Evolutionary conservation across 2,888 invertebrate genomes (phyloP).

Genomic region (Apomyelois bistriatella): DNA sequence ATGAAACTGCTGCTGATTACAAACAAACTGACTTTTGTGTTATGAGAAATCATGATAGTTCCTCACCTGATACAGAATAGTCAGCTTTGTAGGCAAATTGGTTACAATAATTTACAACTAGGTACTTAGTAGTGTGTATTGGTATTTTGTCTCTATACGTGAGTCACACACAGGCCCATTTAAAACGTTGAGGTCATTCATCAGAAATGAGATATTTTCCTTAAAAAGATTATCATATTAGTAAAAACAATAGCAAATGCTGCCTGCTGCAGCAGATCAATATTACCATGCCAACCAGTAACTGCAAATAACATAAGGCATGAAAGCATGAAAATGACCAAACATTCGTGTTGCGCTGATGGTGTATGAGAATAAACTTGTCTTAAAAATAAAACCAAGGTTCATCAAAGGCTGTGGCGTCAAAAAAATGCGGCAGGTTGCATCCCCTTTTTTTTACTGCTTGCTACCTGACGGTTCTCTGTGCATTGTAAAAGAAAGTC

Average conservation of each 20-base stretch:
- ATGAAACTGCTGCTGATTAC: conserved; percentile 58
- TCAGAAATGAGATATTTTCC: conserved; percentile 16
- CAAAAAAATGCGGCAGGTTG: not conserved
- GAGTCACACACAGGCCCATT: conserved; percentile 6
- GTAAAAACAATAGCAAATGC: too few species aligned
- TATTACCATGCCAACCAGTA: conserved; percentile 52
- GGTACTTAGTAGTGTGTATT: conserved; percentile 28
- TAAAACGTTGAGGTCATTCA: conserved; percentile 32
- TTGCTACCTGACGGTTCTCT: not conserved
- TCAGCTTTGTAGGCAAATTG: conserved; percentile 24
- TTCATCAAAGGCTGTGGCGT: not conserved
- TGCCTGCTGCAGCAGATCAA: conserved; percentile 35
- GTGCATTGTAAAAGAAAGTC: not conserved
- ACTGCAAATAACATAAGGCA: conserved; percentile 15
- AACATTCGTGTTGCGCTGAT: not conserved
- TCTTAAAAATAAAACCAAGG: not conserved
- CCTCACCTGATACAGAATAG: conserved; percentile 25
- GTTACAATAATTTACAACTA: conserved; percentile 27
- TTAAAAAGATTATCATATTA: not conserved
- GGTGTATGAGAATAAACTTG: not conserved
- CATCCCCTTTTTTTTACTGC: not conserved
- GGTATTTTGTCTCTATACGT: conserved; percentile 31
- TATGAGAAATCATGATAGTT: conserved; percentile 35
- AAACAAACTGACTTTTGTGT: conserved; percentile 46
- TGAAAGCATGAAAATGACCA: not conserved